Percentiles rank a stretch among this genome's conserved stretches.
Conservation (phyloP, 2,113 vertebrate species). For the Bubo scandiacus region DNA sequence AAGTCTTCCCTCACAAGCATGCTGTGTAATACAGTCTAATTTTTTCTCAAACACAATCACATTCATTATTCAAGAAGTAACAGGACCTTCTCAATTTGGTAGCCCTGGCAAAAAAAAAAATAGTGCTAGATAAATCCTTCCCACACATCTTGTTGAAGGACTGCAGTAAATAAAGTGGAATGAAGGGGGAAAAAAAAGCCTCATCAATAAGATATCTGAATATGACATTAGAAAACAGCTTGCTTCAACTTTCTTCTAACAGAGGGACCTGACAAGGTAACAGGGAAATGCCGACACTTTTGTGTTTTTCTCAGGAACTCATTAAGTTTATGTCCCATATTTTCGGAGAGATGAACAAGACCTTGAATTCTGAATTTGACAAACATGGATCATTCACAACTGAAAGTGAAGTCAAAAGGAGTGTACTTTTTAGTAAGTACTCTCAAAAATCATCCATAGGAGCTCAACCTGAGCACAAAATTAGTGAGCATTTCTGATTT, state of each 20-base stretch:
- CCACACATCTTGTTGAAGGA: neutral
- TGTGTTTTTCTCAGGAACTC: neutral
- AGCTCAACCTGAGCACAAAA: neutral
- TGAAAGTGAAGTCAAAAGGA: neutral
- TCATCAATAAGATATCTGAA: neutral
- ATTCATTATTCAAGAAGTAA: neutral
- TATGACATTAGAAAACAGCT: neutral
- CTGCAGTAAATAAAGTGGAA: neutral
- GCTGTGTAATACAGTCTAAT: neutral
- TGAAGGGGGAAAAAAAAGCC: accelerated
- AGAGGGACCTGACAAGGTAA: neutral
- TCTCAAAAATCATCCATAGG: neutral
- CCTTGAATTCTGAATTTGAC: neutral
- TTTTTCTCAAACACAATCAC: neutral
- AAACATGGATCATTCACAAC: neutral
- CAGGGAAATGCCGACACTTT: neutral
- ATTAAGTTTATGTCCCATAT: neutral
- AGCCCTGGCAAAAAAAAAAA: neutral
- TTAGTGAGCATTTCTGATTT: neutral
- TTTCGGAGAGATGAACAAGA: neutral
- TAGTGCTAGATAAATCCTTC: neutral
- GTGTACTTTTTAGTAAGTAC: neutral
- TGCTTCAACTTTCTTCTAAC: neutral
- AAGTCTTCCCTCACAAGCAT: neutral
- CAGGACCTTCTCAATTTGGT: neutral